Conservation (phyloP, 2,113 vertebrate species). For the Etheostoma spectabile region DNA sequence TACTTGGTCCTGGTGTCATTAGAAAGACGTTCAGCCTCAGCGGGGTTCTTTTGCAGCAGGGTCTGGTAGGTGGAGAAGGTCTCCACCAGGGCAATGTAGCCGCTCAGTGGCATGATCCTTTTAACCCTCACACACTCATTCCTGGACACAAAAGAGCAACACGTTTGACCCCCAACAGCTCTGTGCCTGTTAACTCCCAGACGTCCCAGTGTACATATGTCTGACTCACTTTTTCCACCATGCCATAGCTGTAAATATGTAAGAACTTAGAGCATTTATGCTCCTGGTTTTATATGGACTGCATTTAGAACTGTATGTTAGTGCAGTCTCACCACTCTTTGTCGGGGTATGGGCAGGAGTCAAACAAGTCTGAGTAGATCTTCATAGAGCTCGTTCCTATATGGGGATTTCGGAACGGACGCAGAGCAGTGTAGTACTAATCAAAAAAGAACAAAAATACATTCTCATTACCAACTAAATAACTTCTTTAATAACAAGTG, state of each 20-base stretch:
- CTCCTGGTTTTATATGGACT: not conserved
- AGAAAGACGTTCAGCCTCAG: constrained; percentile 78
- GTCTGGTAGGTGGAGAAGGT: constrained; percentile 79
- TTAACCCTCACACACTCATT: not conserved
- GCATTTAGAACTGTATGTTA: not conserved
- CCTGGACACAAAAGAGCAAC: not conserved
- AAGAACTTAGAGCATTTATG: not conserved
- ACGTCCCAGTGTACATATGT: not conserved
- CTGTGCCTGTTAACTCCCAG: not conserved
- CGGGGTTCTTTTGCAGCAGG: constrained; percentile 67
- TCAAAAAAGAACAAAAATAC: not conserved
- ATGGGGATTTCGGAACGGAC: constrained; percentile 47
- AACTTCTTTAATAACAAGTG: too few relatives aligned
- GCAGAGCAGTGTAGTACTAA: constrained; percentile 69
- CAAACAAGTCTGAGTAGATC: constrained; percentile 79
- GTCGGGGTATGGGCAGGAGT: constrained; percentile 79
- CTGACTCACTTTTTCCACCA: not conserved
- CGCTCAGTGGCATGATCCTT: constrained; percentile 48
- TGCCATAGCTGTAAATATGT: not conserved
- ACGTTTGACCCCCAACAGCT: not conserved
- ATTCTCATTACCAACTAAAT: not conserved
- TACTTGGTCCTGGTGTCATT: constrained; percentile 78
- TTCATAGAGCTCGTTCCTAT: constrained; percentile 39
- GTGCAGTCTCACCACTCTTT: constrained; percentile 83
- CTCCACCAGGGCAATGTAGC: constrained; percentile 81